Evolutionary conservation across 1,140 invertebrate genomes (phyloP).

Genomic region (Drosophila leontia): DNA sequence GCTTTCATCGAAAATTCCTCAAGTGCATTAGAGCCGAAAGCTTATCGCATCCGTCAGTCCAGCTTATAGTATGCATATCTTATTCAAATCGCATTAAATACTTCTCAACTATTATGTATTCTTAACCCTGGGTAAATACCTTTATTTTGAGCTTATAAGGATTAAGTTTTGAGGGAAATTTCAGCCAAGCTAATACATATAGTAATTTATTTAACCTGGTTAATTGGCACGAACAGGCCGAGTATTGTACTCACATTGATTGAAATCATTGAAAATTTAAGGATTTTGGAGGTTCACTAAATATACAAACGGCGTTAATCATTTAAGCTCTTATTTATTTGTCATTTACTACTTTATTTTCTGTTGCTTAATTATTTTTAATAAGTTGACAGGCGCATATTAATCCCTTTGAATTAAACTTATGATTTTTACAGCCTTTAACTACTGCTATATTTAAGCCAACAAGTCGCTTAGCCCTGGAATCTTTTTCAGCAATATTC

Average conservation of each 20-base stretch:
- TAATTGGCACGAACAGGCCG: background rate
- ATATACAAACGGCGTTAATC: background rate
- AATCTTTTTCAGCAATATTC: background rate
- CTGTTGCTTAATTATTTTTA: background rate
- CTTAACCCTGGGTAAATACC: conserved; percentile 6
- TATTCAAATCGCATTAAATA: conserved; percentile 3
- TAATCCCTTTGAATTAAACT: background rate
- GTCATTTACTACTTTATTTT: too few species aligned
- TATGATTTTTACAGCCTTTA: background rate
- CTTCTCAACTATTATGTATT: background rate
- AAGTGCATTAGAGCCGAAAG: background rate
- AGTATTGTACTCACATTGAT: too few species aligned
- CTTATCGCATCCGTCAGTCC: background rate
- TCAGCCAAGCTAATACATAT: background rate
- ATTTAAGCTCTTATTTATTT: background rate
- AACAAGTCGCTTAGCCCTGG: background rate
- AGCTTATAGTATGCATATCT: background rate
- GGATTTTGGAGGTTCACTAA: background rate
- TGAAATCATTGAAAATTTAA: background rate
- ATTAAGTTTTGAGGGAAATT: background rate
- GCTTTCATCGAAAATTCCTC: background rate
- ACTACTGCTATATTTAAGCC: background rate
- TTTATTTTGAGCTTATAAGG: background rate
- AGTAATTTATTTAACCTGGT: background rate
- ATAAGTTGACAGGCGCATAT: background rate